Base-by-base conservation (phyloP, 2,113 vertebrate species). In the Pollachius pollachius region DNA sequence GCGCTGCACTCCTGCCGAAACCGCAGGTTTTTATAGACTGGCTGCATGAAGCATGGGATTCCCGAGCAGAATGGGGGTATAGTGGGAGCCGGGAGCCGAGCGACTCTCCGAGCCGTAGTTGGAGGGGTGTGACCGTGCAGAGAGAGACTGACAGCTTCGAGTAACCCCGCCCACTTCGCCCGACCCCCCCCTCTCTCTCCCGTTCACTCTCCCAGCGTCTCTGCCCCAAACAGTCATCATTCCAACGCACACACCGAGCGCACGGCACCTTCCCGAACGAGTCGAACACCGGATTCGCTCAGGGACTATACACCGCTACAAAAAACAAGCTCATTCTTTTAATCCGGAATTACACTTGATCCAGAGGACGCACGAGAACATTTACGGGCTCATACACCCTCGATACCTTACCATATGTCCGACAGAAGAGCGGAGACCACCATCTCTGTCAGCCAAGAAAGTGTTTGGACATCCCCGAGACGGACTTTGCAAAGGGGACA, bases 241-340 rank as follows among this genome's bases (percentile, higher is more conserved):
- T 91, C 90, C 89, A 88, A 77, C 65, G 87, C 85, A 88, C 81
- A 77, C 85, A 72, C 75, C 78, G 80, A 89, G 83, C 79, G 83
- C 74, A 81, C 79, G 89, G 83, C 76, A 78, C 64, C 75, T 78
- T 64, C 69, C 41, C 81, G 73, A 70, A 72, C 71, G 72, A 77
- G 75, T 81, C 69, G 85, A 88, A 62, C 5, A 54, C 5, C 37
- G 60, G 84, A 81, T 68, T 88, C 84, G 87, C 89, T 91, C 91
- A 92, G 89, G 91, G 92, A 91, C 64, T 57, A 72, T 48, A 9
- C 9, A 48, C 8, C 1, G 2, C 41, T 41, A 71, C 66, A 75
- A 37, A 62, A 13, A 48, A 9, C 8, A 48, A 48, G 41, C 41
- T 48, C 41, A 3, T 48, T 48, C 9, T 9, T 48, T 9, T 11